Conservation (phyloP, 2,888 invertebrate species). For the Diachrysia chrysitis region DNA sequence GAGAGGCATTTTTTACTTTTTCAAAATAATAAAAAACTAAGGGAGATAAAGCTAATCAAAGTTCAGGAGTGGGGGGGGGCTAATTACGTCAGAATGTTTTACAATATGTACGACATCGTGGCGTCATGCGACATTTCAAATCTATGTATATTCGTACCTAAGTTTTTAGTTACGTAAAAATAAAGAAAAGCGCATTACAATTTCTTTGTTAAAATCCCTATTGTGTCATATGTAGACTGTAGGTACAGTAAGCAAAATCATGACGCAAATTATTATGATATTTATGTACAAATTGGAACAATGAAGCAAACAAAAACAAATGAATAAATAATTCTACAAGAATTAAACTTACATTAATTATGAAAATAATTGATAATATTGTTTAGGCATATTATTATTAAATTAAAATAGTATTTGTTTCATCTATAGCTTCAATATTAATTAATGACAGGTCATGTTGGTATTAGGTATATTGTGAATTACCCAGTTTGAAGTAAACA, state of each 20-base stretch:
- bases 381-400: background rate
- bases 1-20: too few relatives aligned
- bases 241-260: background rate
- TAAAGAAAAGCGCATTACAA: too few relatives aligned
- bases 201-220: too few relatives aligned
- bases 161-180: too few relatives aligned
- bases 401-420: background rate
- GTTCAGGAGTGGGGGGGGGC: too few relatives aligned
- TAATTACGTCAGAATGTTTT: too few relatives aligned
- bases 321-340: background rate
- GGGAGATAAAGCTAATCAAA: too few relatives aligned
- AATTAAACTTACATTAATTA: background rate
- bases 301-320: too few relatives aligned
- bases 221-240: background rate
- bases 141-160: too few relatives aligned
- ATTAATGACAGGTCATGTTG: background rate
- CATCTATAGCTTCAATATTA: background rate
- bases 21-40: too few relatives aligned
- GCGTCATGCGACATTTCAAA: too few relatives aligned
- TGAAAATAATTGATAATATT: slow-evolving; percentile 4
- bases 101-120: too few relatives aligned
- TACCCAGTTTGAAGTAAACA: background rate
- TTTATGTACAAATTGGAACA: background rate
- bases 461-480: slow-evolving; percentile 3
- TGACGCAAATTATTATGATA: background rate